Conservation (phyloP, 2,888 invertebrate species). For the Cerceris rybyensis region DNA sequence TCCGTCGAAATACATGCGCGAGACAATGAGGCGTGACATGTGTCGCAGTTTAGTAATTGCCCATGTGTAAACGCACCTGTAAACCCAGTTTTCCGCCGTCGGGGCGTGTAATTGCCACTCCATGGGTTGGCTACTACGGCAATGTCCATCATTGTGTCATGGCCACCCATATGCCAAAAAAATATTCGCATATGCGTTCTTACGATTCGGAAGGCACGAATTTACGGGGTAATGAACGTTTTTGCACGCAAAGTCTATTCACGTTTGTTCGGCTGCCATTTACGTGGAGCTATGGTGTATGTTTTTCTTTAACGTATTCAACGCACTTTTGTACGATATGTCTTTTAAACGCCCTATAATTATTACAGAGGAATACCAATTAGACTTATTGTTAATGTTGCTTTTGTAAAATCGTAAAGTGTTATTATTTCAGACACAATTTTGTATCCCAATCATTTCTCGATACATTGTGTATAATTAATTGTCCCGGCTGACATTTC, state of each 20-base stretch:
- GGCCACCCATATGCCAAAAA: constrained; percentile 60
- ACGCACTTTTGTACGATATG: no score
- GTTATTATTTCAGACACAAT: no score
- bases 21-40: constrained; percentile 52
- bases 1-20: not conserved
- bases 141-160: constrained; percentile 60
- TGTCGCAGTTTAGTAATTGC: constrained; percentile 47
- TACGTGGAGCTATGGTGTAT: no score
- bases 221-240: not conserved
- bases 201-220: not conserved
- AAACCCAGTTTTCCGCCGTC: constrained; percentile 69
- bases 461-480: no score
- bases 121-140: constrained; percentile 49
- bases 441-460: no score
- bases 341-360: no score
- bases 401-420: no score
- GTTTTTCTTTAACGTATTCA: no score
- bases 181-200: constrained; percentile 34
- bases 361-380: no score
- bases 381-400: no score
- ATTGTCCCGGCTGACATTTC: no score
- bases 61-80: constrained; percentile 74
- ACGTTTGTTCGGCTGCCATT: not conserved
- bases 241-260: not conserved
- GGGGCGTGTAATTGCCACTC: constrained; percentile 68